Percentiles rank a stretch among this genome's conserved stretches.
These are phyloP conservation scores for Neopipo cinnamomea DNA, from an alignment of 2,113 vertebrate species.

Conservation along the genomic window DNA sequence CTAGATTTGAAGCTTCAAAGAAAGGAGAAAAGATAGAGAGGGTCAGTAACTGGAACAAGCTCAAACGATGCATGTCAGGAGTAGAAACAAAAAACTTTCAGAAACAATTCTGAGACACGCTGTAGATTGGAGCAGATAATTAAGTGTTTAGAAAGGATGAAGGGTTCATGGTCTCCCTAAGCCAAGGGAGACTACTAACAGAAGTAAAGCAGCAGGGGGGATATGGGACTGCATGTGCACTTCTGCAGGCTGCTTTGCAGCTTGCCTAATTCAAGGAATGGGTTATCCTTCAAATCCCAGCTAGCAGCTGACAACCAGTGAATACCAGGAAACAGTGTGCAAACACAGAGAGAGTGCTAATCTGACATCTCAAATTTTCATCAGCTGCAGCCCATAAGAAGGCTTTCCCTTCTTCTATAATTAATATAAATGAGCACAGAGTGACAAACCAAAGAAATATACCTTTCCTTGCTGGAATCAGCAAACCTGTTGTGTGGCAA, in stretches of 20 bases:
- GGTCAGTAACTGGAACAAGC: background rate
- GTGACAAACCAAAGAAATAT: background rate
- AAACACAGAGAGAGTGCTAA: background rate
- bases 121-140: background rate
- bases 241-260: background rate
- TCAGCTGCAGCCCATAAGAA: background rate
- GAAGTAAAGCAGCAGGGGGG: background rate
- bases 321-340: background rate
- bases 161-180: background rate
- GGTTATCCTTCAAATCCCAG: background rate
- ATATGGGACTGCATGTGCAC: background rate
- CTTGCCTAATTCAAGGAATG: background rate
- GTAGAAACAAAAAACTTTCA: background rate
- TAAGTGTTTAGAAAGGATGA: background rate
- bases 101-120: background rate
- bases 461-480: background rate
- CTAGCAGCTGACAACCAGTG: background rate
- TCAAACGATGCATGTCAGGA: background rate
- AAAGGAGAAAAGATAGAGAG: background rate
- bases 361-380: background rate
- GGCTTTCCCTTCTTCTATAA: background rate
- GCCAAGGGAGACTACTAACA: too few species aligned
- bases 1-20: background rate
- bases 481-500: background rate
- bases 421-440: background rate